Base-by-base conservation (phyloP, 1,140 invertebrate species). In the Cryptotermes secundus region DNA sequence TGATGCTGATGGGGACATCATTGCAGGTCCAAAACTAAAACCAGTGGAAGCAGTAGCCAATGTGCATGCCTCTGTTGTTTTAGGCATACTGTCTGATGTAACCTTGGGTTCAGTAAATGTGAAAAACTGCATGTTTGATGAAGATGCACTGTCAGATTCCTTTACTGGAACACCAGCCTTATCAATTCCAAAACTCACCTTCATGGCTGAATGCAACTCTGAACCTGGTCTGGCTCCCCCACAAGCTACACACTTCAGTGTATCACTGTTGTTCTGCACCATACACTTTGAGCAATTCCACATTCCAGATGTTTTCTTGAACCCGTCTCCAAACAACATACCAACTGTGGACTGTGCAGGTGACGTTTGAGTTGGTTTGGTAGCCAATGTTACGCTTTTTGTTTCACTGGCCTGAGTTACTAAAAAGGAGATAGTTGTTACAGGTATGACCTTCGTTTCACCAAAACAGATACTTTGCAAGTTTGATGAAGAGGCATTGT, bases 251-350 rank as follows among this genome's bases (percentile, higher is more conserved):
- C 94, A 95, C 86, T 92, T 91, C 1, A 85, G 88, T 45, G 87
- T 88, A 34, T 89, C 89, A 45, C 86, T 85, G 80, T 92, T 92
- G 87, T 95, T 95, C 84, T 88, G 88, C 6, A 94, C 86, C 90
- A 93, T 91, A 86, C 94, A 95, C 24, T 89, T 88, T 65, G 91
- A 90, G 88, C 94, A 95, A 85, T 89, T 91, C 94, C 94, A 95
- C 84, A 90, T 86, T 65, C 90, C 90, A 86, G 89, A 86, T 22
- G 89, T 87, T 86, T 90, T 89, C 84, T 91, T 91, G 87, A 91
- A 90, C 83, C 88, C 88, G 49, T 91, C 88, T 22, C 89, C 90
- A 87, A 91, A 92, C n/a, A 89, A 89, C 38, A 72, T 7, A 72
- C 1, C 9, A 31, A 7, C n/a, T n/a, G 59, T 26, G 26, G 59